Evolutionary conservation across 2,797 vertebrate species (phyloP).

Genomic region (Rhinichthys osculus): DNA sequence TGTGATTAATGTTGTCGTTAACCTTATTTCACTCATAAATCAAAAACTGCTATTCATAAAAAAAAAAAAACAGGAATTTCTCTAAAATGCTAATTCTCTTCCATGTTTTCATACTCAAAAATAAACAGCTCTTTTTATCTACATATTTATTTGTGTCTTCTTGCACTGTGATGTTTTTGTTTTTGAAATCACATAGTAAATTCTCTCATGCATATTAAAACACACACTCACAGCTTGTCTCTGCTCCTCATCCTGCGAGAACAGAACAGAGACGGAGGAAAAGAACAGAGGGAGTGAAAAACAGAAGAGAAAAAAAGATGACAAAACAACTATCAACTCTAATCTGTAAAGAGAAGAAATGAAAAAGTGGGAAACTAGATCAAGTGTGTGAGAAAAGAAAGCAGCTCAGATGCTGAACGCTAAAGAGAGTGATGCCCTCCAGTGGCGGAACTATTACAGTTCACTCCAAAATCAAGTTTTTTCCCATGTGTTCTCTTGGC

Average conservation of each 20-base stretch:
- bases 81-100: not conserved
- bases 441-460: not conserved
- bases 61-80: not conserved
- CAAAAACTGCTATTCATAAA: no score
- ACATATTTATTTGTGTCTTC: not conserved
- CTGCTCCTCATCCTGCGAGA: conserved; percentile 92
- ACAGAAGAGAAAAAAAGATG: conserved; percentile 2
- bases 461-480: not conserved
- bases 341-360: conserved; percentile 48
- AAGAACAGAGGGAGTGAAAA: conserved; percentile 66
- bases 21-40: not conserved
- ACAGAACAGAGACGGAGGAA: conserved; percentile 70
- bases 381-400: not conserved
- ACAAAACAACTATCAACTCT: conserved; percentile 60
- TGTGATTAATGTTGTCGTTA: not conserved
- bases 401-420: not conserved
- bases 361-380: conserved; percentile 26
- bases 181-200: not conserved
- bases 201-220: conserved; percentile 31
- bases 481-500: not conserved
- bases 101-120: not conserved
- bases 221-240: conserved; percentile 93
- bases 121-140: not conserved
- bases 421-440: conserved; percentile 23
- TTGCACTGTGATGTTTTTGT: no score